Conservation (phyloP, 2,797 vertebrate genomes). For the Coracias cyanogaster region DNA sequence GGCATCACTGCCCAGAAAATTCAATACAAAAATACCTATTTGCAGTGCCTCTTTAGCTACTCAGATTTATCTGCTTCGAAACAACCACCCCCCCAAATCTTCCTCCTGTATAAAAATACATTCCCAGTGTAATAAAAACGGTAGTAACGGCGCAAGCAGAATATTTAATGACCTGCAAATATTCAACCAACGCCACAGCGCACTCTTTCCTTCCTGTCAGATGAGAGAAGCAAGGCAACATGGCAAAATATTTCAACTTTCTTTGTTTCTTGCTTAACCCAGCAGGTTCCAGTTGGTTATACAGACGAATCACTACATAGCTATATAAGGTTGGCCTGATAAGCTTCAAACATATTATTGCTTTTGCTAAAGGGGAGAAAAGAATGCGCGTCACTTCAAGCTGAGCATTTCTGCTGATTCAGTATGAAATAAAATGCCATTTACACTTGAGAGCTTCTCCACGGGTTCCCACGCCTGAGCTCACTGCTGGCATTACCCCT, state of each 20-base stretch:
- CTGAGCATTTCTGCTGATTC: background rate
- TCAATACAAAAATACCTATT: background rate
- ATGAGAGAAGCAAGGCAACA: background rate
- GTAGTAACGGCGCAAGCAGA: background rate
- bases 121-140: background rate
- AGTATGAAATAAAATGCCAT: constrained; percentile 30
- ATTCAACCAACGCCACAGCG: background rate
- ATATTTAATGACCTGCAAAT: background rate
- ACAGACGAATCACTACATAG: background rate
- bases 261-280: background rate
- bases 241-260: background rate
- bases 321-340: background rate
- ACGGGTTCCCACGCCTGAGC: constrained; percentile 85
- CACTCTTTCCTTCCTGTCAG: background rate
- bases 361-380: background rate
- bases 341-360: background rate
- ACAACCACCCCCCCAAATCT: background rate
- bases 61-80: background rate
- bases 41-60: background rate
- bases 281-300: background rate
- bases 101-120: background rate
- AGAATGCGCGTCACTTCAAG: background rate
- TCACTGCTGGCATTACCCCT: constrained; percentile 80
- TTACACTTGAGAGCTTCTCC: constrained; percentile 93
- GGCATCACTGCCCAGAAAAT: background rate